A percentile compares a stretch with the other conserved stretches of the same genome.
These are phyloP conservation scores for Caenorhabditis panamensis DNA, from an alignment of 2,888 invertebrate genomes.

Conservation along the genomic window DNA sequence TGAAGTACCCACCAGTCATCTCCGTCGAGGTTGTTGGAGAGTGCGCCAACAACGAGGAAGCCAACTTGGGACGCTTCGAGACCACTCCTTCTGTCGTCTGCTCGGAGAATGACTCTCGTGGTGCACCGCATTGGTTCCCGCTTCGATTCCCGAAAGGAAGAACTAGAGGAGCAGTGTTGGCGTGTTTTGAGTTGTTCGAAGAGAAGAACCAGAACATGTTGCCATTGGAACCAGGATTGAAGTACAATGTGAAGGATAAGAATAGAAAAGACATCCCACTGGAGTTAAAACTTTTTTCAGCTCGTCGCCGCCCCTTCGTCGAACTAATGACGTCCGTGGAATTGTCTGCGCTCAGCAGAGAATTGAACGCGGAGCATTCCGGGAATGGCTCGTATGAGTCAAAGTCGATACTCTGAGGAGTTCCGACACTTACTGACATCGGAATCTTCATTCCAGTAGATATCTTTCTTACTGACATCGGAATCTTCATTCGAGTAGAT, in stretches of 20 bases:
- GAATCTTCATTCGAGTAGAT: too few relatives aligned
- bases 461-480: too few relatives aligned
- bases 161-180: conserved; percentile 73
- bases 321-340: too few relatives aligned
- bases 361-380: too few relatives aligned
- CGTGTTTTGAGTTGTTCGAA: conserved; percentile 73
- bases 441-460: too few relatives aligned
- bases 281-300: too few relatives aligned
- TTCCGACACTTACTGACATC: too few relatives aligned
- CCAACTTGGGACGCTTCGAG: conserved; percentile 73
- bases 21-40: conserved; percentile 77
- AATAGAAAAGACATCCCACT: conserved; percentile 70
- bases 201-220: conserved; percentile 54
- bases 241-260: conserved; percentile 51
- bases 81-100: conserved; percentile 70
- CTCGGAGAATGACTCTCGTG: conserved; percentile 62
- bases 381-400: too few relatives aligned
- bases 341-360: too few relatives aligned
- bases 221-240: conserved; percentile 59
- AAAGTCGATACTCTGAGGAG: too few relatives aligned
- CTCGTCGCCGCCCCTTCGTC: too few relatives aligned
- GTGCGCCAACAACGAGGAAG: conserved; percentile 68
- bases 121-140: conserved; percentile 71
- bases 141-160: conserved; percentile 64
- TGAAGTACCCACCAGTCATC: conserved; percentile 72